Evolutionary conservation across 2,113 vertebrate species (phyloP).

Genomic region (Genyomyrus donnyi): DNA sequence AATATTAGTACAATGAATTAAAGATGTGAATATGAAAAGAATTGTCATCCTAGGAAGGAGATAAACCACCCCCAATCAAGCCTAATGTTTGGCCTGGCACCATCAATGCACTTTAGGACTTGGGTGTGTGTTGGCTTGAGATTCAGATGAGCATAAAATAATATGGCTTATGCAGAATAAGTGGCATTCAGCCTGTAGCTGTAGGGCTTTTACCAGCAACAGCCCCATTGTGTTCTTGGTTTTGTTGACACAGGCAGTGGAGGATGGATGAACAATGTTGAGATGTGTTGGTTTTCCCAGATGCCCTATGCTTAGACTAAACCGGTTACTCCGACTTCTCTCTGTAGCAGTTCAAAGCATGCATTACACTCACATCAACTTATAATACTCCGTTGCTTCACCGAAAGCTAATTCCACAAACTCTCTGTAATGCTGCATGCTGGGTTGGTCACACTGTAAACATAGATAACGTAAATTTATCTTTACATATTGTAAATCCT

Average conservation of each 20-base stretch:
- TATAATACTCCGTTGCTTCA: background rate
- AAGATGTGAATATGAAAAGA: background rate
- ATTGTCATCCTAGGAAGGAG: background rate
- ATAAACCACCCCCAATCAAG: background rate
- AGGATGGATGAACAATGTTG: background rate
- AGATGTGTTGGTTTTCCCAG: background rate
- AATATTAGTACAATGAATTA: slow-evolving; percentile 13
- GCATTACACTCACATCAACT: background rate
- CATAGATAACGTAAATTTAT: background rate
- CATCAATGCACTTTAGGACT: background rate
- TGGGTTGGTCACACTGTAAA: background rate
- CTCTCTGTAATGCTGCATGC: background rate
- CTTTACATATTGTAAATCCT: background rate
- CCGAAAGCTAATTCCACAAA: background rate
- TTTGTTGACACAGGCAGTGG: background rate
- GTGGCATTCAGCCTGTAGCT: background rate
- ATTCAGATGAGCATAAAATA: background rate
- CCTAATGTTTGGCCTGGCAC: background rate
- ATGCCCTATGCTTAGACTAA: background rate
- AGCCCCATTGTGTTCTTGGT: background rate
- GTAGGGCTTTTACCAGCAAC: background rate
- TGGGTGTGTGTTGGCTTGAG: background rate
- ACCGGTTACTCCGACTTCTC: background rate
- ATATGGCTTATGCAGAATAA: background rate
- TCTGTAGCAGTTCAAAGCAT: background rate